Evolutionary conservation across 2,888 invertebrate species (phyloP).

Genomic region (Ochropleura plecta): DNA sequence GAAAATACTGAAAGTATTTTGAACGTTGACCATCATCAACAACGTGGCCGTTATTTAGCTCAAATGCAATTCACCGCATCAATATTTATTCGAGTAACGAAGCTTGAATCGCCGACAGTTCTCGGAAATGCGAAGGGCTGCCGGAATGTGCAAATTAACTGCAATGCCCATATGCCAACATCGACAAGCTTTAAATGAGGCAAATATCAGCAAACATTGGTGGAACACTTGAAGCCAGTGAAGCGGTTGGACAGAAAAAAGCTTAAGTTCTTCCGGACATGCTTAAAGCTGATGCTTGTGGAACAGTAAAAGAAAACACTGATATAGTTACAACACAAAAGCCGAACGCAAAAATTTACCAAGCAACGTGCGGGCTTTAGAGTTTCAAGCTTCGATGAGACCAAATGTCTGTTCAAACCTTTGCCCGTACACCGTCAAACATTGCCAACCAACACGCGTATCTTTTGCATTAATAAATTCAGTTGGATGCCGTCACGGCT

Average conservation of each 20-base stretch:
- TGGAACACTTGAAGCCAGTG: conserved; percentile 5
- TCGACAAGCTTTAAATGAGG: conserved; percentile 29
- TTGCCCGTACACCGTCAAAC: conserved; percentile 40
- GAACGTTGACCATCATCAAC: conserved; percentile 1
- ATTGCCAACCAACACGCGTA: conserved; percentile 58
- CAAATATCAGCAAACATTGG: conserved; percentile 34
- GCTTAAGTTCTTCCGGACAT: too few species aligned
- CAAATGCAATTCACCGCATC: conserved; percentile 26
- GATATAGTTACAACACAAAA: neutral
- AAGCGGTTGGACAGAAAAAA: neutral
- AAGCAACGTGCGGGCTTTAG: neutral
- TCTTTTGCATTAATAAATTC: conserved; percentile 68
- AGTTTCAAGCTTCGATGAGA: conserved; percentile 26
- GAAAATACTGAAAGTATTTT: neutral
- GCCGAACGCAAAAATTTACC: neutral
- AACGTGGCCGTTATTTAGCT: neutral
- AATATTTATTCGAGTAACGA: conserved; percentile 40
- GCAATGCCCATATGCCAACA: conserved; percentile 26
- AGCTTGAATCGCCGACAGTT: conserved; percentile 37
- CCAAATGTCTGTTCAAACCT: conserved; percentile 33
- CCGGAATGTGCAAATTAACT: conserved; percentile 50
- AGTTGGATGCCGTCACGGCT: conserved; percentile 73
- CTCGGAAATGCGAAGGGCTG: conserved; percentile 49
- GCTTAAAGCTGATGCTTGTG: neutral
- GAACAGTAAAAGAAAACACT: neutral